A percentile compares a stretch with the other conserved stretches of the same genome.
Conservation (phyloP, 2,888 invertebrate species). For the Drosophila stalkeri region DNA sequence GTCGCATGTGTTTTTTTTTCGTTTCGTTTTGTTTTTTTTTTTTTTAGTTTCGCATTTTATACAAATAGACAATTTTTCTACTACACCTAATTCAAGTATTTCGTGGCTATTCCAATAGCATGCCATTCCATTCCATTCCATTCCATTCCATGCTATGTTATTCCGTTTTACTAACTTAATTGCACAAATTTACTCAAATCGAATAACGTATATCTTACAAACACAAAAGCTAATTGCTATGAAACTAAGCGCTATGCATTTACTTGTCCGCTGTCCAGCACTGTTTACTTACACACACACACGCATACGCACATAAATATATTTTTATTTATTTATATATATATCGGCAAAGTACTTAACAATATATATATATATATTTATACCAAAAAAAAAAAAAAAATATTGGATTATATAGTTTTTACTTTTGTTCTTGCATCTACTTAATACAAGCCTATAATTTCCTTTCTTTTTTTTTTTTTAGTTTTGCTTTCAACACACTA, state of each 20-base stretch:
- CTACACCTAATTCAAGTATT: slow-evolving; percentile 49
- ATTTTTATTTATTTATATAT: not conserved
- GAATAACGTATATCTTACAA: slow-evolving; percentile 52
- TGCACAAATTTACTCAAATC: slow-evolving; percentile 50
- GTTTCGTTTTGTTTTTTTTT: slow-evolving; percentile 9
- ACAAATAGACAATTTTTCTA: slow-evolving; percentile 65
- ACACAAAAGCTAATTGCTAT: slow-evolving; percentile 49
- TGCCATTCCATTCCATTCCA: not conserved
- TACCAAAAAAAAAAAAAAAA: slow-evolving; percentile 39
- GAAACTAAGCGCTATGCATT: slow-evolving; percentile 49
- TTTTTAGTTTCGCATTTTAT: slow-evolving; percentile 45
- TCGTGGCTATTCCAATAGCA: not conserved
- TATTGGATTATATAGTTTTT: slow-evolving; percentile 11
- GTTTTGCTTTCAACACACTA: slow-evolving; percentile 49
- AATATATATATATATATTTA: slow-evolving; percentile 17
- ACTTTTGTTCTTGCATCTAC: slow-evolving; percentile 38
- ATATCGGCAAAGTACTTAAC: slow-evolving; percentile 10
- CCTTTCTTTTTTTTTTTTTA: not conserved
- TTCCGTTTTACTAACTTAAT: slow-evolving; percentile 36
- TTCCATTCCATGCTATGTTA: not conserved
- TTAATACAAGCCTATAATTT: slow-evolving; percentile 54
- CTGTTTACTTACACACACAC: slow-evolving; percentile 33
- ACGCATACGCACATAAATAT: not conserved
- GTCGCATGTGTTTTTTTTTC: slow-evolving; percentile 51
- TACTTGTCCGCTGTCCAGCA: slow-evolving; percentile 61